Conservation (phyloP, 2,888 invertebrate genomes). For the Melikaiella ostensackeni region DNA sequence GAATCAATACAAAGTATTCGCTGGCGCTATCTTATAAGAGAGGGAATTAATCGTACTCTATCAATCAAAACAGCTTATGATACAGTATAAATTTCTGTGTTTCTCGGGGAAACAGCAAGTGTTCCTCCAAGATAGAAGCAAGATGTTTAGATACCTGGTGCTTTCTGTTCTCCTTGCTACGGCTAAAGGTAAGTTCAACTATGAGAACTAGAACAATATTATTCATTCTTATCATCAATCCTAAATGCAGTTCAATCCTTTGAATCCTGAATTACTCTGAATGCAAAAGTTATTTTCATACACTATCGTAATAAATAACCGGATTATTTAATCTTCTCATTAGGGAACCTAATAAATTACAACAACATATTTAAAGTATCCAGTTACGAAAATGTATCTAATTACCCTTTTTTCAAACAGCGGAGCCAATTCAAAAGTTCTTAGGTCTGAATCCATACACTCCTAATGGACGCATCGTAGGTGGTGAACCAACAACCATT, state of each 20-base stretch:
- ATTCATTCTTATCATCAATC: background rate
- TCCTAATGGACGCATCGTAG: conserved; percentile 77
- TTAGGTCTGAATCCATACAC: conserved; percentile 26
- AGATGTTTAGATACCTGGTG: conserved; percentile 43
- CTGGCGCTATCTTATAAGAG: background rate
- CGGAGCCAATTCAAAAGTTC: background rate
- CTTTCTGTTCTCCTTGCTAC: conserved; percentile 22
- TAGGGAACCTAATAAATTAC: too few species aligned
- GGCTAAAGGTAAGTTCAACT: conserved; percentile 32
- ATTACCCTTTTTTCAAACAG: background rate
- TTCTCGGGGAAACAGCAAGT: background rate
- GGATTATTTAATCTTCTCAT: too few species aligned
- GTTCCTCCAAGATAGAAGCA: background rate
- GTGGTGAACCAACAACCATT: conserved; percentile 78
- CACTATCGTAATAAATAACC: too few species aligned
- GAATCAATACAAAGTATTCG: background rate
- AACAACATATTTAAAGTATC: too few species aligned
- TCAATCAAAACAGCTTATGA: conserved; percentile 8
- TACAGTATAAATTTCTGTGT: background rate
- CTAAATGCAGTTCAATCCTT: too few species aligned
- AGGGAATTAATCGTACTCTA: background rate
- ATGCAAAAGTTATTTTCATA: too few species aligned
- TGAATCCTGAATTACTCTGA: too few species aligned
- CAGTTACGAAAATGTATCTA: too few species aligned
- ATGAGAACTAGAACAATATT: background rate